Percentiles rank a stretch among this genome's conserved stretches.
These are phyloP conservation scores for Drosophila fungiperda DNA, from an alignment of 2,888 invertebrate genomes.

Conservation along the genomic window DNA sequence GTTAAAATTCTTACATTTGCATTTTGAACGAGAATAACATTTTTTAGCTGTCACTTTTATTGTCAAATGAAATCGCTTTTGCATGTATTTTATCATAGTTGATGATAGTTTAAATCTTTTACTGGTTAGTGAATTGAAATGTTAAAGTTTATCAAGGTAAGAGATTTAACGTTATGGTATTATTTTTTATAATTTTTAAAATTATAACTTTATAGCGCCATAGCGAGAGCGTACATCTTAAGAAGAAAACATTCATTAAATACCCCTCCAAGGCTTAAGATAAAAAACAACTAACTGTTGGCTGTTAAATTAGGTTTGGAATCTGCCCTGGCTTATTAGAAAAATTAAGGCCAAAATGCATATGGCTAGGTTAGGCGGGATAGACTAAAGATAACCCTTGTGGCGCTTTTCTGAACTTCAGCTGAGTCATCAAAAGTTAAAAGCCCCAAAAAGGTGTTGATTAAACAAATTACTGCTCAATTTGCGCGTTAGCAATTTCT, in stretches of 20 bases:
- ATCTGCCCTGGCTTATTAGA: background rate
- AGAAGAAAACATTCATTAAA: background rate
- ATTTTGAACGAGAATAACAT: background rate
- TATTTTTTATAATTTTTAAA: background rate
- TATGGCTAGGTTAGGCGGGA: background rate
- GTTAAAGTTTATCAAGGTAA: background rate
- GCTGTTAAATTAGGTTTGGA: background rate
- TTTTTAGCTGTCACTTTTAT: background rate
- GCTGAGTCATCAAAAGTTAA: background rate
- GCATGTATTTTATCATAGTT: background rate
- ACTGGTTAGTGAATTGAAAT: background rate
- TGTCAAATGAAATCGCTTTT: background rate
- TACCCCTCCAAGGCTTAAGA: background rate
- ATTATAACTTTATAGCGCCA: background rate
- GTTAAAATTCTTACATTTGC: background rate
- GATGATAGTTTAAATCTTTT: background rate
- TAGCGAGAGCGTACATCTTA: background rate
- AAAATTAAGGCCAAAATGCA: background rate
- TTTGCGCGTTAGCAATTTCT: slow-evolving; percentile 41
- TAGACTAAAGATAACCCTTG: background rate
- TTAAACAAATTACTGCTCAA: slow-evolving; percentile 1
- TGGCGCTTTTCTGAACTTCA: background rate
- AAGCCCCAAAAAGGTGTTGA: background rate
- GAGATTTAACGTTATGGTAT: too few species aligned
- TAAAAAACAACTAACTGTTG: background rate